phyloP scores from a whole-genome alignment of 2,797 vertebrate species.

The Hypotaenidia okinawae region DNA sequence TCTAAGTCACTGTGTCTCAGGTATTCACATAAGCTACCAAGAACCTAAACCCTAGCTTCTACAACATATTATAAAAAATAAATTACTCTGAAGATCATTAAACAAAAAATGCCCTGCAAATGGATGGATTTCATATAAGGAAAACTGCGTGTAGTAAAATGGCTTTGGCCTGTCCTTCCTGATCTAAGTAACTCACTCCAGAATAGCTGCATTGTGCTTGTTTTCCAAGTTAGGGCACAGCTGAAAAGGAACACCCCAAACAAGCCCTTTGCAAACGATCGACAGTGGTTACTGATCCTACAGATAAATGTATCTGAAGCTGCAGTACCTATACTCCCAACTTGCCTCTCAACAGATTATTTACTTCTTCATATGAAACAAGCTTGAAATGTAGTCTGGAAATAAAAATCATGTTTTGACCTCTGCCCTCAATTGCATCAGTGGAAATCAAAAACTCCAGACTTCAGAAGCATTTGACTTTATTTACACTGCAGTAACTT shows the following conservation, averaged over 20 bases:
- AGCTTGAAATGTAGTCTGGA: background rate
- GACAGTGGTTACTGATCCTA: background rate
- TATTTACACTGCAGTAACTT: background rate
- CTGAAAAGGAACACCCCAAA: background rate
- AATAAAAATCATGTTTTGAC: background rate
- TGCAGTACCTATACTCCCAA: background rate
- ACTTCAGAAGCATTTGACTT: background rate
- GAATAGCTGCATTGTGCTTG: background rate
- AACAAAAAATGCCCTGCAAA: background rate
- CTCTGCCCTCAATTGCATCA: background rate
- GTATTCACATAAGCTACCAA: background rate
- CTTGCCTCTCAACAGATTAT: background rate
- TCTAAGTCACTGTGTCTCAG: background rate
- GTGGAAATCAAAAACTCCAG: background rate
- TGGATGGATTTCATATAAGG: background rate
- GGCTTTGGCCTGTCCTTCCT: background rate
- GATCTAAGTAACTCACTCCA: background rate
- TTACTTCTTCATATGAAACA: background rate
- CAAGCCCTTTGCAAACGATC: background rate
- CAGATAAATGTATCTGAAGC: background rate
- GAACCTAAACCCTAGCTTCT: background rate
- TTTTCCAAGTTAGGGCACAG: background rate
- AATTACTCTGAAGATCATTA: background rate
- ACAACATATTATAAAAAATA: background rate
- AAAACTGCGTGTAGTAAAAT: background rate